Conservation (phyloP, 2,797 vertebrate species). For the Diplodus puntazzo region DNA sequence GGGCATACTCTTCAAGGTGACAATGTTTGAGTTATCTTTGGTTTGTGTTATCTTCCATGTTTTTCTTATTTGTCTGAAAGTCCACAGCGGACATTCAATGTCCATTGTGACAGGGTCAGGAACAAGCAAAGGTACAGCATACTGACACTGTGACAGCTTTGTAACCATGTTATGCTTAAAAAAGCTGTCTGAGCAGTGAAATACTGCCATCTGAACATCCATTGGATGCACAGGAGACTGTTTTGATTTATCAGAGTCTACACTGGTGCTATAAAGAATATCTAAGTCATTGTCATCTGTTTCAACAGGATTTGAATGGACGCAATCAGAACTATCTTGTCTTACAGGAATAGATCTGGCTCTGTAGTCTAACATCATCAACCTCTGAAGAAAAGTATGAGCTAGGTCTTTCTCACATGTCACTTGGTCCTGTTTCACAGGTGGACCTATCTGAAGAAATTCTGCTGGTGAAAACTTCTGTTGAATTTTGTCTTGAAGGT, state of each 20-base stretch:
- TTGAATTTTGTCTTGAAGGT: constrained; percentile 24
- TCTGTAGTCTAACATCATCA: constrained; percentile 79
- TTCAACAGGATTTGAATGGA: background rate
- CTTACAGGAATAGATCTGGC: constrained; percentile 72
- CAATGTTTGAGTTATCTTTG: constrained; percentile 7
- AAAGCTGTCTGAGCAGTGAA: constrained; percentile 82
- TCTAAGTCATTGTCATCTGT: constrained; percentile 10
- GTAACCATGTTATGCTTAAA: constrained; percentile 77
- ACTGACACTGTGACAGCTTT: constrained; percentile 82
- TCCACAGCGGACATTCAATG: constrained; percentile 82
- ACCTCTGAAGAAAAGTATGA: constrained; percentile 70
- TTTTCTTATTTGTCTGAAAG: constrained; percentile 71
- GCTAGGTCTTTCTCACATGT: constrained; percentile 42
- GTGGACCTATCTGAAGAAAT: constrained; percentile 48
- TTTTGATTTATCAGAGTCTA: background rate
- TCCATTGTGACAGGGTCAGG: constrained; percentile 70
- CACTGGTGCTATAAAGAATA: background rate
- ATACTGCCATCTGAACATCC: constrained; percentile 84
- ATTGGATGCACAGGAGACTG: constrained; percentile 76
- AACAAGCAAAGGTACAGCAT: constrained; percentile 85
- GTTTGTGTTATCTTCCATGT: constrained; percentile 68
- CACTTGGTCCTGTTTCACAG: constrained; percentile 17
- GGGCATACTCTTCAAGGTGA: constrained; percentile 56
- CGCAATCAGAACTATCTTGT: background rate
- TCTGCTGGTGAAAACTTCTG: constrained; percentile 51